These are phyloP conservation scores for Cosmia trapezina DNA, from an alignment of 2,888 invertebrate genomes.

Conservation along the genomic window DNA sequence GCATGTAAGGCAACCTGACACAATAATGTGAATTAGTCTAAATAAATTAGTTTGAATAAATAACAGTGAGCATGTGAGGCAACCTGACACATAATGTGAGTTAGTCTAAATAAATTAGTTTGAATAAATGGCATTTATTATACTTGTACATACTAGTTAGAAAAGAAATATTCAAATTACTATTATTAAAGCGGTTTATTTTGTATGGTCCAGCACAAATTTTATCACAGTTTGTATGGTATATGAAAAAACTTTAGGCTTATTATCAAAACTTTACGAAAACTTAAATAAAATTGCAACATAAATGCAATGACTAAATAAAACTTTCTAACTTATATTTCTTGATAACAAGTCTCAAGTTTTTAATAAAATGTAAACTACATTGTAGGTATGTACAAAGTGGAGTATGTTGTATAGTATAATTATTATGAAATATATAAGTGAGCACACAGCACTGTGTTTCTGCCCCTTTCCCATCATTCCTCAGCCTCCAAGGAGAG, in stretches of 20 bases:
- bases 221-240: slow-evolving; percentile 49
- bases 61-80: neutral
- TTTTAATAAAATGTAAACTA: slow-evolving; percentile 49
- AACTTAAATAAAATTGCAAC: neutral
- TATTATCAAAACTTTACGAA: slow-evolving; percentile 28
- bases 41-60: too few relatives aligned
- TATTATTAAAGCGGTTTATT: slow-evolving; percentile 58
- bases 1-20: too few relatives aligned
- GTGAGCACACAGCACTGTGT: slow-evolving; percentile 52
- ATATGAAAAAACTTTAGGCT: slow-evolving; percentile 31
- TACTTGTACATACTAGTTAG: slow-evolving; percentile 69
- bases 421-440: slow-evolving; percentile 60
- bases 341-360: slow-evolving; percentile 57
- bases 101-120: slow-evolving; percentile 39
- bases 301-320: neutral
- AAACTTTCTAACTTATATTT: neutral
- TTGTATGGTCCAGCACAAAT: slow-evolving; percentile 56
- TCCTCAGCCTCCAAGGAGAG: slow-evolving; percentile 41
- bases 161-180: slow-evolving; percentile 48
- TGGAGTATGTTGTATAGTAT: slow-evolving; percentile 61
- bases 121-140: slow-evolving; percentile 74
- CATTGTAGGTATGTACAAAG: slow-evolving; percentile 65
- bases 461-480: slow-evolving; percentile 18
- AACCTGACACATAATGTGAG: slow-evolving; percentile 19
- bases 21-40: too few relatives aligned